Evolutionary conservation across 1,140 invertebrate species (phyloP).

Genomic region (Drosophila pruinosa): DNA sequence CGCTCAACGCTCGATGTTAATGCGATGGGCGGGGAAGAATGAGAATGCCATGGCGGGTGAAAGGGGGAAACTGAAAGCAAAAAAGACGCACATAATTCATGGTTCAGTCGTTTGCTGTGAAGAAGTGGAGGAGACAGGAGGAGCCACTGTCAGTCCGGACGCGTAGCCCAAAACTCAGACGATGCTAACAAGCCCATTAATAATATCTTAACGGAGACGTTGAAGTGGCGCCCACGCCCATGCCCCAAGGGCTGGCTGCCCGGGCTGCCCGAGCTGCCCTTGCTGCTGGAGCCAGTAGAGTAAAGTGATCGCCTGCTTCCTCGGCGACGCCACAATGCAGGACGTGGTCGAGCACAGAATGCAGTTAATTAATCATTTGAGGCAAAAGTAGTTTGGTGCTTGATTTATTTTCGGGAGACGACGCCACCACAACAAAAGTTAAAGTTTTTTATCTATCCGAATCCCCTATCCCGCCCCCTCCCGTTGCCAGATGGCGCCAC

Average conservation of each 20-base stretch:
- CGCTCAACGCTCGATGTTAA: not conserved
- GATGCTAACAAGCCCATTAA: constrained; percentile 73
- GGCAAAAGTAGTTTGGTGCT: constrained; percentile 70
- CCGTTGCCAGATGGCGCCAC: constrained; percentile 10
- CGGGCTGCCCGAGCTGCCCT: too few relatives aligned
- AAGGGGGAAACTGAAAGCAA: not conserved
- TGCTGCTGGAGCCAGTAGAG: not conserved
- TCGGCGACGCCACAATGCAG: not conserved
- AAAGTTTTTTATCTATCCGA: constrained; percentile 44
- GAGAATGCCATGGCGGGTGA: not conserved
- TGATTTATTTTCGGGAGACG: constrained; percentile 68
- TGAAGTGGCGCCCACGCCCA: constrained; percentile 49
- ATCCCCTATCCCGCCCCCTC: not conserved
- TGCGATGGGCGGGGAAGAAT: not conserved
- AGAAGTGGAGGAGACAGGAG: not conserved
- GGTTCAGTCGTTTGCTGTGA: not conserved
- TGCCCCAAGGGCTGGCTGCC: not conserved
- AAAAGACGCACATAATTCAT: constrained; percentile 69
- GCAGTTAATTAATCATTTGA: constrained; percentile 78
- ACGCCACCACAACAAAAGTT: constrained; percentile 59
- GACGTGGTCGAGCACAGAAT: constrained; percentile 60
- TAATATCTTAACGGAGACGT: constrained; percentile 68
- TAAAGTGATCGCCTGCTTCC: not conserved
- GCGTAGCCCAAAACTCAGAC: constrained; percentile 1
- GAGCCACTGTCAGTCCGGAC: not conserved